A percentile compares a stretch with the other conserved stretches of the same genome.
Conservation (phyloP, 2,888 invertebrate species). For the Xanthorhoe spadicearia region DNA sequence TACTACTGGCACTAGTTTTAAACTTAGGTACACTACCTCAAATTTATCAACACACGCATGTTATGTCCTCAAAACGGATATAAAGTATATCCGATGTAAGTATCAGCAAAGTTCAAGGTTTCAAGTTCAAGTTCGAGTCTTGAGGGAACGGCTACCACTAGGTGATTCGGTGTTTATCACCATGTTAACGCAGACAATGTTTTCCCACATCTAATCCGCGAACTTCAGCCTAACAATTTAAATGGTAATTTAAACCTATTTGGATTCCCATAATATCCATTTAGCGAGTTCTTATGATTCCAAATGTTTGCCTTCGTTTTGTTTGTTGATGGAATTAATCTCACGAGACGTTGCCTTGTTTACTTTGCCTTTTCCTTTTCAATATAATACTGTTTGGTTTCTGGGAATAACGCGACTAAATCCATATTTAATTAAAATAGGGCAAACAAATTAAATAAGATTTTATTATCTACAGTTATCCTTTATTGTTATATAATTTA, state of each 20-base stretch:
- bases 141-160: neutral
- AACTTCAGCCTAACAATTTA: neutral
- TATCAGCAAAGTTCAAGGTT: neutral
- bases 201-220: neutral
- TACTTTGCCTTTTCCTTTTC: constrained; percentile 18
- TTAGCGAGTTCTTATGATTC: constrained; percentile 28
- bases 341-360: constrained; percentile 25
- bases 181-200: neutral
- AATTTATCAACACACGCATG: too few relatives aligned
- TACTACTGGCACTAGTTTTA: too few relatives aligned
- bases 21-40: too few relatives aligned
- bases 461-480: neutral
- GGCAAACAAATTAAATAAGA: neutral
- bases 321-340: constrained; percentile 33
- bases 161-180: neutral
- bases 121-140: neutral
- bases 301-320: constrained; percentile 28
- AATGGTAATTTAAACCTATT: constrained; percentile 8
- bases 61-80: too few relatives aligned
- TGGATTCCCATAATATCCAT: constrained; percentile 25
- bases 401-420: neutral
- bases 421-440: neutral
- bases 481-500: too few relatives aligned
- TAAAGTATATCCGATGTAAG: too few relatives aligned
- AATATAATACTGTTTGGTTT: constrained; percentile 24